A percentile compares a stretch with the other conserved stretches of the same genome.
Evolutionary conservation across 2,888 invertebrate species (phyloP).

Genomic region (Xylota sylvarum): DNA sequence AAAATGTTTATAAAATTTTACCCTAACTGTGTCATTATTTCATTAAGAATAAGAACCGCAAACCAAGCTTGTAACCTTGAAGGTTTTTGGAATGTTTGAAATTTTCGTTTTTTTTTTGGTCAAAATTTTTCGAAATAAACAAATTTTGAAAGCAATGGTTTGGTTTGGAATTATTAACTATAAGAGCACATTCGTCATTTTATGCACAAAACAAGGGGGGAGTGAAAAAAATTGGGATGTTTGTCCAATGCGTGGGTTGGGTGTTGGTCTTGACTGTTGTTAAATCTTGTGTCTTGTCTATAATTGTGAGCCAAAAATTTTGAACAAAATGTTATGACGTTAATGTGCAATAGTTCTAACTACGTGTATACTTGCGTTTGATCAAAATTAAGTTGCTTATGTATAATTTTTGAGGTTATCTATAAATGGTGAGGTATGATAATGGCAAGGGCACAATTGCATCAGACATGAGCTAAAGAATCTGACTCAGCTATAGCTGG

Average conservation of each 20-base stretch:
- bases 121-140: conserved; percentile 50
- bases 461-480: too few species aligned
- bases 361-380: too few species aligned
- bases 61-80: neutral
- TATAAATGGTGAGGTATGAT: too few species aligned
- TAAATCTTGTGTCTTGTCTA: conserved; percentile 8
- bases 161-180: conserved; percentile 29
- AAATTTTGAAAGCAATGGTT: conserved; percentile 36
- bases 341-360: too few species aligned
- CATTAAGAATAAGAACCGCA: conserved; percentile 1
- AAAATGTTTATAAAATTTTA: conserved; percentile 10
- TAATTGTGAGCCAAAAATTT: neutral
- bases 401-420: too few species aligned
- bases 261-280: conserved; percentile 3
- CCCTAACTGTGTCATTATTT: conserved; percentile 27
- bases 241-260: neutral
- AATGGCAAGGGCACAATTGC: too few species aligned
- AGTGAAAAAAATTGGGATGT: neutral
- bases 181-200: neutral
- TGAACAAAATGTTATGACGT: neutral
- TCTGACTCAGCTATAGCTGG: too few species aligned
- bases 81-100: conserved; percentile 36
- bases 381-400: too few species aligned
- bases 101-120: conserved; percentile 6
- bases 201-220: neutral